Percentiles rank a stretch among this genome's conserved stretches.
Conservation (phyloP, 2,888 invertebrate species). For the Athetis lepigone region DNA sequence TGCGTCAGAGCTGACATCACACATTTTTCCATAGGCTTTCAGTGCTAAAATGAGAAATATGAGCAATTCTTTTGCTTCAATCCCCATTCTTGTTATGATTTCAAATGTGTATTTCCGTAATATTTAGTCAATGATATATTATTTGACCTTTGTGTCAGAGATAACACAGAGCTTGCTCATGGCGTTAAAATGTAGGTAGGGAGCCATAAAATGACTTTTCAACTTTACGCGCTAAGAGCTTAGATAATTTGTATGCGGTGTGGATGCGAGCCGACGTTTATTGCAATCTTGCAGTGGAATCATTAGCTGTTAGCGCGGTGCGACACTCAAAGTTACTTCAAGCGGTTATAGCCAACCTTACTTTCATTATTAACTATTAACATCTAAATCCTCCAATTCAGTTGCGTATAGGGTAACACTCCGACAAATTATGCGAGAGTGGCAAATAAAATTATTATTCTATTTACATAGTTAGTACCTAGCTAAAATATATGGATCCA, state of each 20-base stretch:
- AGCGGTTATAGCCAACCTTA: constrained; percentile 61
- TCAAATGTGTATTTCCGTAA: constrained; percentile 32
- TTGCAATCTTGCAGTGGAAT: constrained; percentile 71
- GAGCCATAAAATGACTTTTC: constrained; percentile 68
- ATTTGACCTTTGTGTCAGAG: constrained; percentile 57
- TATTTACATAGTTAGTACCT: constrained; percentile 64
- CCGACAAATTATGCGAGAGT: constrained; percentile 45
- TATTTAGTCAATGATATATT: constrained; percentile 39
- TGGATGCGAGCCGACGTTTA: constrained; percentile 77
- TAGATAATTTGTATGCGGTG: constrained; percentile 81
- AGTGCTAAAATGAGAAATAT: constrained; percentile 55
- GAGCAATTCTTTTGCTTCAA: constrained; percentile 46
- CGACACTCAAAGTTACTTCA: constrained; percentile 50
- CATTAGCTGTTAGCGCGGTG: constrained; percentile 71
- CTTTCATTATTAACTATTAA: constrained; percentile 67
- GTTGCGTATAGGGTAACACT: constrained; percentile 38
- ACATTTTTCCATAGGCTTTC: constrained; percentile 55
- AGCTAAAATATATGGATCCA: constrained; percentile 38
- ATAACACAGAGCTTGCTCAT: constrained; percentile 46
- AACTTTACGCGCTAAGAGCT: constrained; percentile 69
- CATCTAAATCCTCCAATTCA: constrained; percentile 63
- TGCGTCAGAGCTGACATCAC: constrained; percentile 64
- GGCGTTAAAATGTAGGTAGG: constrained; percentile 55
- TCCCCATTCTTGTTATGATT: constrained; percentile 48
- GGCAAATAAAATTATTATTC: constrained; percentile 55